Conservation (phyloP, 1,140 invertebrate species). For the Cephus cinctus region DNA sequence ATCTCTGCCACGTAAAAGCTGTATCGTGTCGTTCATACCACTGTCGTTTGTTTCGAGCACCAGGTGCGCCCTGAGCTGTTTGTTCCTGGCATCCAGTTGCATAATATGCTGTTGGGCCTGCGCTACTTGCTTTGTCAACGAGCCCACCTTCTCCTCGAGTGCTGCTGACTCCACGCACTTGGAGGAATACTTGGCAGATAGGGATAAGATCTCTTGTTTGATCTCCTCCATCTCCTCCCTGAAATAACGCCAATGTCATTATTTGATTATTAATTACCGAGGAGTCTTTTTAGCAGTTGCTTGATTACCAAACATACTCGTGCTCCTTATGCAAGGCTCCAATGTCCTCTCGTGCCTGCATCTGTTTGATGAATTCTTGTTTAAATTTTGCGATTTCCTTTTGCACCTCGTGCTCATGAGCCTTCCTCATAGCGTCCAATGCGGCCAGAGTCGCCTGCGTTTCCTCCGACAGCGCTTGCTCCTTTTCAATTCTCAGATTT, state of each 20-base stretch:
- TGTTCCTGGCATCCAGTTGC: conserved; percentile 75
- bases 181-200: conserved; percentile 87
- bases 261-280: no score
- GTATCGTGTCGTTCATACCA: conserved; percentile 42
- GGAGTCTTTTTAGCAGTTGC: no score
- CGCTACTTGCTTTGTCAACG: conserved; percentile 72
- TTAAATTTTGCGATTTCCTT: conserved; percentile 86
- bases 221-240: conserved; percentile 84
- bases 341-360: conserved; percentile 62
- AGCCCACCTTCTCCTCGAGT: conserved; percentile 78
- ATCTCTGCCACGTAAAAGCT: conserved; percentile 45
- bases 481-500: conserved; percentile 75
- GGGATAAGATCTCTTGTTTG: conserved; percentile 79
- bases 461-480: conserved; percentile 85
- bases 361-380: conserved; percentile 76
- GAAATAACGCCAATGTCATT: conserved; percentile 13
- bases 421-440: conserved; percentile 89
- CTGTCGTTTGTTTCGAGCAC: conserved; percentile 61
- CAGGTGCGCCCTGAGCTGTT: conserved; percentile 72
- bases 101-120: conserved; percentile 79
- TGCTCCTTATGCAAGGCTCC: conserved; percentile 60
- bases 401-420: conserved; percentile 88
- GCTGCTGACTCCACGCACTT: conserved; percentile 89
- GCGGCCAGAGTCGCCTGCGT: conserved; percentile 80
- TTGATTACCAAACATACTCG: conserved; percentile 51